Conservation (phyloP, 2,888 invertebrate genomes). For the Tryphoninae sp. region DNA sequence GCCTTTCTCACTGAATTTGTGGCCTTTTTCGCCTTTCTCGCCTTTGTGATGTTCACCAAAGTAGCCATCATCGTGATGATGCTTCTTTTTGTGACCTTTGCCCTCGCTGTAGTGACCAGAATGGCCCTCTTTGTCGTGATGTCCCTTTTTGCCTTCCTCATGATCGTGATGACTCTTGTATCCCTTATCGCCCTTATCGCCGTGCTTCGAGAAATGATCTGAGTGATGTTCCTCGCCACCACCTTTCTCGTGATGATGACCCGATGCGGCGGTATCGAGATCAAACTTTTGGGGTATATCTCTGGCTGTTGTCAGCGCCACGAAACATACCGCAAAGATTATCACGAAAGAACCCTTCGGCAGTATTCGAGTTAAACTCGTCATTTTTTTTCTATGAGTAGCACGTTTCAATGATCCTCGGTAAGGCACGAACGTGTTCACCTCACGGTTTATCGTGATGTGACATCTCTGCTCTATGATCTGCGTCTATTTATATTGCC, state of each 20-base stretch:
- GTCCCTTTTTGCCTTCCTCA: slow-evolving; percentile 87
- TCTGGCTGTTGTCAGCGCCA: slow-evolving; percentile 72
- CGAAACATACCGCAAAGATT: slow-evolving; percentile 38
- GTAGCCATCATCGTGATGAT: slow-evolving; percentile 86
- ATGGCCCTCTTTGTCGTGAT: slow-evolving; percentile 88
- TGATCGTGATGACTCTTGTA: slow-evolving; percentile 88
- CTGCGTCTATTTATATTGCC: slow-evolving; percentile 58
- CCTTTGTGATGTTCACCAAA: slow-evolving; percentile 86
- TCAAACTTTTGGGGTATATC: slow-evolving; percentile 83
- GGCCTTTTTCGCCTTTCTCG: slow-evolving; percentile 87
- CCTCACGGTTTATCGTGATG: slow-evolving; percentile 41
- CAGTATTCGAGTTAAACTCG: slow-evolving; percentile 32
- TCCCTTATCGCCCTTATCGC: slow-evolving; percentile 88
- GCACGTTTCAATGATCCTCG: slow-evolving; percentile 20
- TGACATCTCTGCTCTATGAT: slow-evolving; percentile 41
- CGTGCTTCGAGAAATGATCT: slow-evolving; percentile 86
- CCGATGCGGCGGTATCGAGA: slow-evolving; percentile 83
- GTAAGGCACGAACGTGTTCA: slow-evolving; percentile 35
- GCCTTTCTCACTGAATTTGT: slow-evolving; percentile 87
- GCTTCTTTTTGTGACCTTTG: slow-evolving; percentile 85
- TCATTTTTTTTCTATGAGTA: slow-evolving; percentile 47
- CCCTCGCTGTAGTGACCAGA: slow-evolving; percentile 85
- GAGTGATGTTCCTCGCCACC: slow-evolving; percentile 87
- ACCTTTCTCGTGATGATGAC: slow-evolving; percentile 84
- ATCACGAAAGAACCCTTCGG: slow-evolving; percentile 51